Percentiles rank a stretch among this genome's conserved stretches.
Evolutionary conservation across 2,797 vertebrate species (phyloP).

Genomic region (Scleropages formosus): DNA sequence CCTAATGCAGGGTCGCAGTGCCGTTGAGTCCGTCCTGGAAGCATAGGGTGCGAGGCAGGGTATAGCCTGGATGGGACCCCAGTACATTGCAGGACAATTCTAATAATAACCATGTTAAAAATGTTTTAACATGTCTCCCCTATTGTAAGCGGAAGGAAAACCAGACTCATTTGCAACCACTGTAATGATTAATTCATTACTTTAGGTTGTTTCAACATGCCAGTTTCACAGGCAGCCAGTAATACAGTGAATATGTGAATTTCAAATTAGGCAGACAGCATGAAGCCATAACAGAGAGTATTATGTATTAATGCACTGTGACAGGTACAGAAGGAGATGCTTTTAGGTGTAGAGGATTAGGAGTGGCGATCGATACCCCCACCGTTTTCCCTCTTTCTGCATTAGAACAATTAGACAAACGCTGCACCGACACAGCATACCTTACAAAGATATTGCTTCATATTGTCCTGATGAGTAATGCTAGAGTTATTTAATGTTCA

Average conservation of each 20-base stretch:
- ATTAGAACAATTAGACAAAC: background rate
- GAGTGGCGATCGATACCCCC: background rate
- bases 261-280: conserved; percentile 14
- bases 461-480: too few relatives aligned
- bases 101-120: too few relatives aligned
- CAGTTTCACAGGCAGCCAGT: conserved; percentile 14
- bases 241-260: conserved; percentile 31
- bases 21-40: too few relatives aligned
- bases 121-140: conserved; percentile 35
- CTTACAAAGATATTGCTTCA: too few relatives aligned
- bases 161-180: conserved; percentile 30
- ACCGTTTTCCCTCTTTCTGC: background rate
- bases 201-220: conserved; percentile 25
- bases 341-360: background rate
- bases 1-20: too few relatives aligned
- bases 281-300: conserved; percentile 13
- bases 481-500: background rate
- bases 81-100: too few relatives aligned
- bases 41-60: too few relatives aligned
- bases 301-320: conserved; percentile 22
- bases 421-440: background rate
- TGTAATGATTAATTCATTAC: conserved; percentile 47
- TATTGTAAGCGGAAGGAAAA: conserved; percentile 41
- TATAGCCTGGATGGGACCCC: too few relatives aligned
- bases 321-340: background rate